Percentiles rank a stretch among this genome's conserved stretches.
Evolutionary conservation across 2,888 invertebrate genomes (phyloP).

Genomic region (Sinhomidia bicolor): DNA sequence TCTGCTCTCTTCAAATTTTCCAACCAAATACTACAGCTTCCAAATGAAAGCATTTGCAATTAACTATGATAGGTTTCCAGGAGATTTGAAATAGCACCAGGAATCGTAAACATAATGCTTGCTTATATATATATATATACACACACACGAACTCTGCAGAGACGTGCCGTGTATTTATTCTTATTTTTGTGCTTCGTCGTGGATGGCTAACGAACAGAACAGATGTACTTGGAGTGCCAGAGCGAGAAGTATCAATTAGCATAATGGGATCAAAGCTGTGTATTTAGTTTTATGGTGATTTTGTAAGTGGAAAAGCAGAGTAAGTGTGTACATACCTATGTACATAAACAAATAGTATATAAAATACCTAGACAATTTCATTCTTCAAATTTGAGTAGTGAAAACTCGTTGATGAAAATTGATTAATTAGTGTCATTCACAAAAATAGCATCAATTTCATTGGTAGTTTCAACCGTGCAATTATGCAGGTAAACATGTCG

Average conservation of each 20-base stretch:
- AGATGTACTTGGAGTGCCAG: not conserved
- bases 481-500: not conserved
- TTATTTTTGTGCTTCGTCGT: no score
- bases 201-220: no score
- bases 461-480: not conserved
- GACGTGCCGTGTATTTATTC: no score
- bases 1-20: not conserved
- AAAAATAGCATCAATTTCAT: not conserved
- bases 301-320: not conserved
- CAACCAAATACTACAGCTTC: not conserved
- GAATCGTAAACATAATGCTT: not conserved
- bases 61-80: not conserved
- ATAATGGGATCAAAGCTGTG: conserved; percentile 9
- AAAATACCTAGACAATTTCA: no score
- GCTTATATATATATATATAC: no score
- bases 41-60: not conserved
- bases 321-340: no score
- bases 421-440: not conserved
- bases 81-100: not conserved
- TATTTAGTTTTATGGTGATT: not conserved
- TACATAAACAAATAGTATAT: not conserved
- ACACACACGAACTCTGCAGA: no score
- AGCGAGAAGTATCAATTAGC: not conserved
- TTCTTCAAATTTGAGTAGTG: not conserved
- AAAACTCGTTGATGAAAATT: not conserved